Evolutionary conservation across 2,113 vertebrate species (phyloP).

Genomic region (Aplodontia rufa): DNA sequence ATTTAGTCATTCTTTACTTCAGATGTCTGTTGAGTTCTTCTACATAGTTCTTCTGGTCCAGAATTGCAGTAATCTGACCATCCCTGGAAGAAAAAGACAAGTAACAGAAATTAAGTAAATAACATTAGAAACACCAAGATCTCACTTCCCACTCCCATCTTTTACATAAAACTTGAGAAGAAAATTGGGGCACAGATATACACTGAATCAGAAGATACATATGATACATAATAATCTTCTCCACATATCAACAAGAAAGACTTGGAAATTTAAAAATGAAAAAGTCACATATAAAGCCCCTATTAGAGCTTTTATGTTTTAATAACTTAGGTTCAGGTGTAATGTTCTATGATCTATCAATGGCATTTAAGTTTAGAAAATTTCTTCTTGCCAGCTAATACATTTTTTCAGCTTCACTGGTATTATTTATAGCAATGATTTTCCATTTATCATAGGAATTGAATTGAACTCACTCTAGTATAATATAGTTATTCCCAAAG

Average conservation of each 20-base stretch:
- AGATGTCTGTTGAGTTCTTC: constrained; percentile 99
- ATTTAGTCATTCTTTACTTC: constrained; percentile 85
- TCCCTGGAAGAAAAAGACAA: constrained; percentile 83
- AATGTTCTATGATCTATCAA: neutral
- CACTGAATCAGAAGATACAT: neutral
- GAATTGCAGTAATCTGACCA: constrained; percentile 98
- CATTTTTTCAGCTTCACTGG: neutral
- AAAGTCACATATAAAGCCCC: neutral
- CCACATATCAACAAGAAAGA: neutral
- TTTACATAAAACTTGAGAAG: neutral
- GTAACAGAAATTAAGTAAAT: constrained; percentile 19
- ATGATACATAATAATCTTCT: neutral
- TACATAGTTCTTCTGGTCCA: constrained; percentile 99
- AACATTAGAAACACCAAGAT: neutral
- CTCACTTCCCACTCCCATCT: neutral
- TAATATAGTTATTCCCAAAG: constrained; percentile 11
- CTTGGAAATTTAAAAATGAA: neutral
- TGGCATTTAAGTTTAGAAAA: neutral
- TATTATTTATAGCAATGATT: constrained; percentile 10
- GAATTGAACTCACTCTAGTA: neutral
- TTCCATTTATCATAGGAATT: constrained; percentile 2
- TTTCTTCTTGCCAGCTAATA: neutral
- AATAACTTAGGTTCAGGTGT: neutral
- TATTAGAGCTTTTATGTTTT: neutral
- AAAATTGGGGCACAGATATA: neutral